Evolutionary conservation across 1,140 invertebrate genomes (phyloP), one percentile per base, ranked within the genome.

Genomic region (Magallana gigas): DNA sequence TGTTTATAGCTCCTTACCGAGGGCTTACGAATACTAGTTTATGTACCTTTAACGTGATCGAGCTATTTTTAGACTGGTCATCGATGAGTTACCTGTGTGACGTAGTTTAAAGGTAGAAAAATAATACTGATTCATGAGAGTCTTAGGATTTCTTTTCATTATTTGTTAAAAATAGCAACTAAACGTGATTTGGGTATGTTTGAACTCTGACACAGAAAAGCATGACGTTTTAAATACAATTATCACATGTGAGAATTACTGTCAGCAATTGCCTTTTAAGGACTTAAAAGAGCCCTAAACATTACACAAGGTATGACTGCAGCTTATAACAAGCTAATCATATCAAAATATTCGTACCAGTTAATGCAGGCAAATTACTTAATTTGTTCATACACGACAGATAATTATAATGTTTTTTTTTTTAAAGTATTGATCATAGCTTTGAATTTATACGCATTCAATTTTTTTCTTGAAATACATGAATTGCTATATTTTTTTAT

Each of bases 71-170:
- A 76, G 68, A 76, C 11, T 76, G 68, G 68, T 29, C 68, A 76
- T 76, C 68, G 68, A 76, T 76, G 68, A 76, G 18, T 76, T 76
- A 76, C 68, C 68, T 76, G 68, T 76, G 18, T 76, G 68, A 76
- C 68, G 68, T 76, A 76, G 68, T 29, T 12, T 36, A 12, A 29
- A 12, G 36, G 8, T 18, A 29, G 23, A 76, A 36, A 23, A 36
- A 76, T 29, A 18, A 76, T 12, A 29, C 68, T 76, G 68, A 76
- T 76, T 76, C 68, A 76, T 76, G 68, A 12, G 68, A 36, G 9
- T 8, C 18, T 4, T 76, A 29, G 36, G 23, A 29, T 76, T 23
- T 76, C 68, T 36, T 12, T 76, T 76, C 8, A 12, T 64, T 8
- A 11, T 11, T 76, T 12, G 12, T 76, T 76, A 76, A 76, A 76